Evolutionary conservation across 2,888 invertebrate species (phyloP).

Genomic region (Deilephila elpenor): DNA sequence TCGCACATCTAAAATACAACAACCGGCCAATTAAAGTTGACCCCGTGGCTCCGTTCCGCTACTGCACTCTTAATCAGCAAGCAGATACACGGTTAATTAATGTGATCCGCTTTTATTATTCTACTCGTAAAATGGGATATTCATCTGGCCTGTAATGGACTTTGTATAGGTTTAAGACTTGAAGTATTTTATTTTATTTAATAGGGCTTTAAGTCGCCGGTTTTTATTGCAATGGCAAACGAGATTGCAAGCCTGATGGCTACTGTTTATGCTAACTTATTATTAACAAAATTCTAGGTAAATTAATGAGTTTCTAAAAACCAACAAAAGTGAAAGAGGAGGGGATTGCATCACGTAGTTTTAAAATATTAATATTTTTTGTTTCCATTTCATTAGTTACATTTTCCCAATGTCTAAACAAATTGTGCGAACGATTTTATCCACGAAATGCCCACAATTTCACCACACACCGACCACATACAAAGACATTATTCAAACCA

Average conservation of each 20-base stretch:
- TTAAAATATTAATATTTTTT: too few relatives aligned
- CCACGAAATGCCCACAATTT: not conserved
- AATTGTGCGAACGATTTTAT: not conserved
- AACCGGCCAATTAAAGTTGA: constrained; percentile 79
- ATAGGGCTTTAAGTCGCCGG: not conserved
- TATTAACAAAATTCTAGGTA: too few relatives aligned
- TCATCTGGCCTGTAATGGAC: constrained; percentile 49
- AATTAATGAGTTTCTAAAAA: too few relatives aligned
- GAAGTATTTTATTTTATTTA: constrained; percentile 17
- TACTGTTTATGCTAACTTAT: too few relatives aligned
- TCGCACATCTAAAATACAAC: constrained; percentile 79
- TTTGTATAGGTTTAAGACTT: constrained; percentile 7
- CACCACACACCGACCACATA: not conserved
- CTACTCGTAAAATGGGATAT: constrained; percentile 61
- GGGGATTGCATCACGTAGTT: too few relatives aligned
- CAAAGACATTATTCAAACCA: not conserved
- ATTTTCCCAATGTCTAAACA: not conserved
- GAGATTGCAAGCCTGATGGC: too few relatives aligned
- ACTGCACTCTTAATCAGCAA: constrained; percentile 81
- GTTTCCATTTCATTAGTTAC: not conserved
- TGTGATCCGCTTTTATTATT: constrained; percentile 77
- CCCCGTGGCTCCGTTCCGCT: constrained; percentile 71
- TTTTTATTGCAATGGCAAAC: not conserved
- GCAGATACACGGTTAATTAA: constrained; percentile 81
- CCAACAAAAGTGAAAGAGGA: too few relatives aligned